Evolutionary conservation across 2,113 vertebrate species (phyloP), one percentile per base, ranked within the genome.

Genomic region (Upupa epops): DNA sequence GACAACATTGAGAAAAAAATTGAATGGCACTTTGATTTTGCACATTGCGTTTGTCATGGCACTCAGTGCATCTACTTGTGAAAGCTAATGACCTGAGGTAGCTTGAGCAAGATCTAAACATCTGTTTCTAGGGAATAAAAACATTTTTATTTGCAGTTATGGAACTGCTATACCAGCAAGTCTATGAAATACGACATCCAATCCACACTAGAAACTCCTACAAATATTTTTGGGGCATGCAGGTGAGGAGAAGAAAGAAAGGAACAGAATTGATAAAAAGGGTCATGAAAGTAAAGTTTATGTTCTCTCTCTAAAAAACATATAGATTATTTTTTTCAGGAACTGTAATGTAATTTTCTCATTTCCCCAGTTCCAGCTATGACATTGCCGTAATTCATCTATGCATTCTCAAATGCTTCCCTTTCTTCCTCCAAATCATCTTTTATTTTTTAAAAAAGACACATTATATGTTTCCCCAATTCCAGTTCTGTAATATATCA

Each of bases 401-500:
- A 36, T 73, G 10, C 32, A 72, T 90, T 58, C 60, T 28, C 16
- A 24, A 94, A 66, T 6, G 2, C 16, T 82, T 83, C 49, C 11
- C 31, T 65, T 92, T 84, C 22, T 81, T 7, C 58, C 34, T 22
- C 15, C 40, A 65, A 72, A 75, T 12, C 11, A 61, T 65, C 15
- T 82, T 82, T 65, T 40, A 37, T 68, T 88, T 92, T 86, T 83
- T 32, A 17, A n/a, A 52, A 83, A 89, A 70, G 32, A 48, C 58
- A 65, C 8, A 26, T 45, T 64, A 55, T 70, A 51, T 74, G 17
- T 82, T 81, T 69, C 25, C 5, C 65, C 40, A 79, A 11, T 66
- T 89, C 10, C 69, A 70, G 10, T 65, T 91, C 66, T 69, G 32
- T 42, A 70, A 48, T 46, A 63, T 29, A 82, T 88, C 60, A 83